These are phyloP conservation scores for Caenorhabditis briggsae DNA, from an alignment of 1,140 invertebrate species.

Conservation along the genomic window DNA sequence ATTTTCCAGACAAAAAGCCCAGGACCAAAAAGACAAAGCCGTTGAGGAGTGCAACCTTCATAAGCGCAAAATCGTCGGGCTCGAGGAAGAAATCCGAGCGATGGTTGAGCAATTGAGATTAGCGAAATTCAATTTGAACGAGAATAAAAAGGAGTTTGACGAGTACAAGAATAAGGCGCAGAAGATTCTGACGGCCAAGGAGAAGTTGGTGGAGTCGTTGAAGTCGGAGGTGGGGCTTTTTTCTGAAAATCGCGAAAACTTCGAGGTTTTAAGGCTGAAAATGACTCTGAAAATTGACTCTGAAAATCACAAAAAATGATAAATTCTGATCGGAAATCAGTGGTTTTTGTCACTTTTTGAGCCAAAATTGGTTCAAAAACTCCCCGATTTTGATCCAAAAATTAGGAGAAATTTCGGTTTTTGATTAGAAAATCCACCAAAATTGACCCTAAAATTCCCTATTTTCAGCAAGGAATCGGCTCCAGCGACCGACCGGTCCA, in stretches of 20 bases:
- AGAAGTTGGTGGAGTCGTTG: constrained; percentile 61
- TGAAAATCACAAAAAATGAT: too few species aligned
- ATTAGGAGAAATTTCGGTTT: too few species aligned
- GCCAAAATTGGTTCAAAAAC: too few species aligned
- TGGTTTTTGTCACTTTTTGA: too few species aligned
- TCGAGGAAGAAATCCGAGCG: constrained; percentile 60
- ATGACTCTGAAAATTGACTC: too few species aligned
- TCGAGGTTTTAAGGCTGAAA: too few species aligned
- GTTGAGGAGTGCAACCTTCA: constrained; percentile 55
- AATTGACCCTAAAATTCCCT: not conserved
- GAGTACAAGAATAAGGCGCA: constrained; percentile 65
- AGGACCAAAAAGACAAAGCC: constrained; percentile 58
- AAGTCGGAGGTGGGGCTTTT: constrained; percentile 46
- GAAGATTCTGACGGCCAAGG: constrained; percentile 64
- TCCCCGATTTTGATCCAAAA: too few species aligned
- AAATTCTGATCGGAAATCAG: too few species aligned
- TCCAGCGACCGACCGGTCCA: constrained; percentile 51
- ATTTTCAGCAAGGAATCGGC: constrained; percentile 55
- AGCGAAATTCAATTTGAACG: constrained; percentile 63
- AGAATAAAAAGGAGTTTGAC: constrained; percentile 66
- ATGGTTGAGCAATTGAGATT: constrained; percentile 62
- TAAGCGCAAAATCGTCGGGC: constrained; percentile 42
- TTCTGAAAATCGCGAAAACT: too few species aligned
- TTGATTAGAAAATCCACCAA: too few species aligned
- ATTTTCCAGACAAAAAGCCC: constrained; percentile 57